Evolutionary conservation across 2,888 invertebrate genomes (phyloP).

Genomic region (Kuschelorhynchus macadamiae): DNA sequence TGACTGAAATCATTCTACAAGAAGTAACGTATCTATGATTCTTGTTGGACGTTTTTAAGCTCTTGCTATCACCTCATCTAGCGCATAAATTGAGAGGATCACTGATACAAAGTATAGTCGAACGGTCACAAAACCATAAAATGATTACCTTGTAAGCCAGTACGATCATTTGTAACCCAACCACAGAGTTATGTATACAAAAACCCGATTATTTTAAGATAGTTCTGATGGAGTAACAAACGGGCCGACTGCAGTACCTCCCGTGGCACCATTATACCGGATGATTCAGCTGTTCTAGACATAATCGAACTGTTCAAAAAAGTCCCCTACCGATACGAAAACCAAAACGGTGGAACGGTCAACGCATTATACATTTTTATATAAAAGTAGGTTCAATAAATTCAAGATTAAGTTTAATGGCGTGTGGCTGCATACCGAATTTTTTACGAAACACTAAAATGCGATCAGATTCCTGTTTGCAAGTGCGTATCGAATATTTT

Average conservation of each 20-base stretch:
- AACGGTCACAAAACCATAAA: not conserved
- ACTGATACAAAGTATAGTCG: too few species aligned
- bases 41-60: too few species aligned
- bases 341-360: constrained; percentile 21
- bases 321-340: constrained; percentile 24
- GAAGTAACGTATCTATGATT: too few species aligned
- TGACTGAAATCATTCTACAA: too few species aligned
- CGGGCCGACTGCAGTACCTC: constrained; percentile 17
- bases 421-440: too few species aligned
- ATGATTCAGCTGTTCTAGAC: constrained; percentile 44
- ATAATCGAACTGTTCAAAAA: constrained; percentile 46
- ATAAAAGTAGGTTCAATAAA: too few species aligned
- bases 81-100: too few species aligned
- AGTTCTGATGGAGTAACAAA: constrained; percentile 33
- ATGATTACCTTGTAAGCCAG: constrained; percentile 10
- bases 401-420: too few species aligned
- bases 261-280: constrained; percentile 40
- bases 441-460: too few species aligned
- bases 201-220: constrained; percentile 38
- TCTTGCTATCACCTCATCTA: too few species aligned
- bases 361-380: constrained; percentile 8
- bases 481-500: too few species aligned
- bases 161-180: not conserved
- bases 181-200: constrained; percentile 7
- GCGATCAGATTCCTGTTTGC: too few species aligned